Conservation (phyloP, 2,888 invertebrate species). For the Campoplex capitator region DNA sequence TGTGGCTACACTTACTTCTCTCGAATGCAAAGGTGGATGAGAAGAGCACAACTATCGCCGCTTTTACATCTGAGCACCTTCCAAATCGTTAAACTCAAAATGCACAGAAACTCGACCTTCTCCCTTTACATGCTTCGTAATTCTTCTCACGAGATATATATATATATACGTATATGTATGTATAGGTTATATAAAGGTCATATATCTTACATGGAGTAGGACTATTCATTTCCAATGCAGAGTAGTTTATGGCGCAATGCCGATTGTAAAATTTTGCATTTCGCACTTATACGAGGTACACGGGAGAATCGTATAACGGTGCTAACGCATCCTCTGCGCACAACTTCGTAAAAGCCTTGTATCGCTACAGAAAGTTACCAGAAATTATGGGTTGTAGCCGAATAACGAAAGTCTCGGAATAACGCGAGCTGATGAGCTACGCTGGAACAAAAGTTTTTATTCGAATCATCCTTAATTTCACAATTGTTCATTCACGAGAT, state of each 20-base stretch:
- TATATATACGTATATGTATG: conserved; percentile 1
- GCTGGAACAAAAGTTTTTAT: not conserved
- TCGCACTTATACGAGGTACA: conserved; percentile 16
- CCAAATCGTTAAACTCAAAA: conserved; percentile 65
- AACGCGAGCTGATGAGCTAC: not conserved
- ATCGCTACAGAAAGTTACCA: not conserved
- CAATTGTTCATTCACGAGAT: not conserved
- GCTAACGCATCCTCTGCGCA: conserved; percentile 6
- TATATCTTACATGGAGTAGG: conserved; percentile 1
- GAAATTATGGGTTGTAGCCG: not conserved
- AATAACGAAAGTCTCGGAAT: not conserved
- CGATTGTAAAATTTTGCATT: conserved; percentile 52
- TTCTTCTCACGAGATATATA: conserved; percentile 38
- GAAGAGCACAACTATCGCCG: conserved; percentile 38
- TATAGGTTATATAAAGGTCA: not conserved
- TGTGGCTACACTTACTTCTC: conserved; percentile 43
- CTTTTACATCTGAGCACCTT: conserved; percentile 64
- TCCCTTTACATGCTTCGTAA: conserved; percentile 33
- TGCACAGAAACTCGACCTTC: conserved; percentile 28
- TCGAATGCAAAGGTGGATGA: conserved; percentile 13
- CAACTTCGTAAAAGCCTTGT: conserved; percentile 4
- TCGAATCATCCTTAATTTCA: not conserved
- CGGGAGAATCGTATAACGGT: conserved; percentile 23
- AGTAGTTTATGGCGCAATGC: conserved; percentile 46
- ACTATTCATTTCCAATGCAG: conserved; percentile 46